Base-by-base conservation (phyloP, 2,888 invertebrate genomes). In the Reticulitermes lucifugus region DNA sequence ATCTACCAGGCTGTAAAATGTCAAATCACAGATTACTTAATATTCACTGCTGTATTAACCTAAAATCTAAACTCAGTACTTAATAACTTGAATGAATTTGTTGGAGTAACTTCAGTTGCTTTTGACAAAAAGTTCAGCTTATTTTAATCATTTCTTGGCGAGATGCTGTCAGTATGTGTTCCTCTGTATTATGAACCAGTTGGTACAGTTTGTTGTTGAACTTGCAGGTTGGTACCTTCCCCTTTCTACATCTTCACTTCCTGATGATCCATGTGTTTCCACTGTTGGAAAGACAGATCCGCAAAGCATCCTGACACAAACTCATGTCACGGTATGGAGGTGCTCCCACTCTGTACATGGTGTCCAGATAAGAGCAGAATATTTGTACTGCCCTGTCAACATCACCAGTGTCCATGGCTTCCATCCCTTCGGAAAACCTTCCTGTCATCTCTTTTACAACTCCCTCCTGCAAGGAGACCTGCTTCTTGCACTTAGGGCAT, bases 301-400 rank as follows among this genome's bases (percentile, higher is more conserved):
- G 91, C 60, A 96, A 90, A 0, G 95, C 93, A 88, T 95, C 95
- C 90, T 96, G 95, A 0, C 95, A 95, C 51, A 95, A 90, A 80
- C 95, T 93, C 0, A 95, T 94, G 85, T 94, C 94, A 75, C 93
- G 92, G 87, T 95, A 94, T 0, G 96, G 96, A 0, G 94, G 91
- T 0, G 83, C 43, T 51, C 88, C 88, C 65, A 88, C 75, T 35
- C 65, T 80, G 79, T 88, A 86, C 86, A 88, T 86, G n/a, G 73
- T 85, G 71, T 88, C 87, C n/a, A 88, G 84, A 71, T 85, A 88
- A 91, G 90, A 0, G 94, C 95, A 43, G 43, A 96, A 91, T 0
- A 91, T 89, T 4, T 90, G 89, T 22, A 93, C 92, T 0, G 95
- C 95, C 85, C 93, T 92, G 22, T 90, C 89, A 0, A 92, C 89